These are phyloP conservation scores for Drosophila mulleri DNA, from an alignment of 2,888 invertebrate species.

Conservation along the genomic window DNA sequence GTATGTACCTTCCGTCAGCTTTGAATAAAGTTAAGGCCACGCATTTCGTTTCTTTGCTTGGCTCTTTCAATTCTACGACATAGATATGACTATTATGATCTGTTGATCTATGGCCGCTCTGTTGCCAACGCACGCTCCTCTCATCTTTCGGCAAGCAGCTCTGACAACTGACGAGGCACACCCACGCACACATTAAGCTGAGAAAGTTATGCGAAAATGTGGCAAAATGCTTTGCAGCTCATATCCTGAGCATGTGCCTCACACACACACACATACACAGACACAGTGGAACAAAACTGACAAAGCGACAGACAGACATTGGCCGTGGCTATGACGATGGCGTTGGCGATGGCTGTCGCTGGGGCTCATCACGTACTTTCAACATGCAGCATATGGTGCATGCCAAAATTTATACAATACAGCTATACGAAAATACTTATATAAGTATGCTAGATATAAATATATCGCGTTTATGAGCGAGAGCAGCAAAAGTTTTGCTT, in stretches of 20 bases:
- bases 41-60: background rate
- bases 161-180: conserved; percentile 16
- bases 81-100: conserved; percentile 12
- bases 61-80: background rate
- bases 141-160: conserved; percentile 2
- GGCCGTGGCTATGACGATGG: conserved; percentile 3
- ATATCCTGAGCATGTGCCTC: conserved; percentile 46
- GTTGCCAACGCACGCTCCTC: background rate
- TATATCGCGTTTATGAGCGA: conserved; percentile 60
- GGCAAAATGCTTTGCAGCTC: conserved; percentile 63
- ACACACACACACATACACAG: conserved; percentile 2
- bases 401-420: conserved; percentile 65
- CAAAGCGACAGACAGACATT: conserved; percentile 2
- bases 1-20: background rate
- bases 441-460: conserved; percentile 26
- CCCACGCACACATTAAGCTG: conserved; percentile 9
- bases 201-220: conserved; percentile 58
- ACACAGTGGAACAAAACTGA: background rate
- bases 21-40: background rate
- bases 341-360: conserved; percentile 14
- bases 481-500: conserved; percentile 55
- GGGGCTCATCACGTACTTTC: conserved; percentile 63
- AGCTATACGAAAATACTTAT: conserved; percentile 30
- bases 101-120: conserved; percentile 15
- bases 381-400: conserved; percentile 64